Conservation (phyloP, 2,888 invertebrate genomes). For the Euproctis similis region DNA sequence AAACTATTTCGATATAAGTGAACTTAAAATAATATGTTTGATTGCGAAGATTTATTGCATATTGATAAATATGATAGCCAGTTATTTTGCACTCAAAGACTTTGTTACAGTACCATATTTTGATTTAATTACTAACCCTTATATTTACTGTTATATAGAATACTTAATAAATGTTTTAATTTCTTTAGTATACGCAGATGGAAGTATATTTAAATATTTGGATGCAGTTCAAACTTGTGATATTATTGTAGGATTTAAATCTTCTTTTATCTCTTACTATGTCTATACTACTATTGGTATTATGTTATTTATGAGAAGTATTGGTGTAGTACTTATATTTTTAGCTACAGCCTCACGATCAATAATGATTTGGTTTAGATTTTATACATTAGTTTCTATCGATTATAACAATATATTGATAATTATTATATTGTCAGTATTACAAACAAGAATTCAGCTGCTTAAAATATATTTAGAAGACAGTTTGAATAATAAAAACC, state of each 20-base stretch:
- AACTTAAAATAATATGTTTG: neutral
- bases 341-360: too few species aligned
- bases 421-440: slow-evolving; percentile 3
- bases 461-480: neutral
- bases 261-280: neutral
- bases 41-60: slow-evolving; percentile 1
- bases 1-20: slow-evolving; percentile 1
- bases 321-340: neutral
- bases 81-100: neutral
- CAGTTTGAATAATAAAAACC: neutral
- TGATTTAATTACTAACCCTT: neutral
- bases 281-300: neutral
- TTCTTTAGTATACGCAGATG: slow-evolving; percentile 1
- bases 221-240: slow-evolving; percentile 1
- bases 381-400: neutral
- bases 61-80: neutral
- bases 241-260: slow-evolving; percentile 1
- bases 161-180: neutral
- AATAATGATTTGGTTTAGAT: too few species aligned
- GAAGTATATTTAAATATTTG: slow-evolving; percentile 1
- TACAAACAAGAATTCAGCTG: slow-evolving; percentile 1
- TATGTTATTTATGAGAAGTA: neutral
- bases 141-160: neutral
- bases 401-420: neutral
- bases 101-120: neutral